Evolutionary conservation across 1,140 invertebrate species (phyloP).

Genomic region (Lepidotrigona ventralis): DNA sequence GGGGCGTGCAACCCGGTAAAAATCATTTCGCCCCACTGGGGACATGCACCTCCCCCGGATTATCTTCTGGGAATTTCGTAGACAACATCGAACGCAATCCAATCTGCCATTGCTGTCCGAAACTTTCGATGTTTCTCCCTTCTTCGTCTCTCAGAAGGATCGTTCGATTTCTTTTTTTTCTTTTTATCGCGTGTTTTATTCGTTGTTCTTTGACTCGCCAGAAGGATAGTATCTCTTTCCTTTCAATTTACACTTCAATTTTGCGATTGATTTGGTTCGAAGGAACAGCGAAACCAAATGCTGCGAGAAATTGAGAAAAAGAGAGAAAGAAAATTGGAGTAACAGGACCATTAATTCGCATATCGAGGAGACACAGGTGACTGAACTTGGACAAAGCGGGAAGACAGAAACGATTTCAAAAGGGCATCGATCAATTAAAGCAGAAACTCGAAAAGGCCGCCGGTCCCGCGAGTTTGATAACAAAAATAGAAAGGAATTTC

Average conservation of each 20-base stretch:
- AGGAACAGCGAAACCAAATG: too few relatives aligned
- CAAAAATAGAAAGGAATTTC: conserved; percentile 55
- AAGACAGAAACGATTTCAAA: conserved; percentile 3
- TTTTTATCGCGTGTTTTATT: too few relatives aligned
- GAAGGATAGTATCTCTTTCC: too few relatives aligned
- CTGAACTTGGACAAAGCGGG: not conserved
- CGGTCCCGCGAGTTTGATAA: conserved; percentile 17
- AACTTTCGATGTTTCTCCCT: too few relatives aligned
- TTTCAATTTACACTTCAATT: too few relatives aligned
- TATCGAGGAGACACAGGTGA: not conserved
- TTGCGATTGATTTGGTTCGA: not conserved
- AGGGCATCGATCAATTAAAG: conserved; percentile 42
- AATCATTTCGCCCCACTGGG: not conserved
- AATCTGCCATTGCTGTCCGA: not conserved
- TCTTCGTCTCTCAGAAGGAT: too few relatives aligned
- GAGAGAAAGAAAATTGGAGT: not conserved
- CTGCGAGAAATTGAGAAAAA: not conserved
- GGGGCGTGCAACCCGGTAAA: not conserved
- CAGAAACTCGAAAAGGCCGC: conserved; percentile 15
- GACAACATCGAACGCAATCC: not conserved
- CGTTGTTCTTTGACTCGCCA: too few relatives aligned
- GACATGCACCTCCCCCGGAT: not conserved
- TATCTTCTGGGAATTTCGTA: not conserved
- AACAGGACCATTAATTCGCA: not conserved
- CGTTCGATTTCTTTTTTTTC: too few relatives aligned